Percentiles rank a stretch among this genome's conserved stretches.
phyloP scores from a whole-genome alignment of 2,888 invertebrate species.

The Stenichneumon culpator region DNA sequence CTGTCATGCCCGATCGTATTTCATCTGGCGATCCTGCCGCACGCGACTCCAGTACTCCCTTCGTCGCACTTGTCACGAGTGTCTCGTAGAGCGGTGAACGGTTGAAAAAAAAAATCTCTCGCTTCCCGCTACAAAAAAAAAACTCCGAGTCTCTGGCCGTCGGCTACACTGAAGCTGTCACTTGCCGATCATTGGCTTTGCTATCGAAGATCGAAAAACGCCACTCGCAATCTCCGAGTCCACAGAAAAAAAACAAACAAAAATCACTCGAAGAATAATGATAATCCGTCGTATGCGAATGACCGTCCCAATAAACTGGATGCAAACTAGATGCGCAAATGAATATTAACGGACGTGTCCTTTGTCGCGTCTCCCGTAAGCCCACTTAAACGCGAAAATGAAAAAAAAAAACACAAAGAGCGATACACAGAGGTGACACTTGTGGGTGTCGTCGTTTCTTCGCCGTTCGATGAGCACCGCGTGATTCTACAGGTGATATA shows the following conservation, averaged over 20 bases:
- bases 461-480: conserved; percentile 62
- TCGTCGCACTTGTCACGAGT: conserved; percentile 13
- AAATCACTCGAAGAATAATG: conserved; percentile 4
- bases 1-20: conserved; percentile 6
- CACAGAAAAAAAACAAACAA: conserved; percentile 25
- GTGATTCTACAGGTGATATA: conserved; percentile 51
- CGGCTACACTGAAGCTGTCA: conserved; percentile 14
- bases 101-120: neutral
- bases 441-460: conserved; percentile 56
- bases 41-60: neutral
- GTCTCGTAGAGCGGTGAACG: neutral
- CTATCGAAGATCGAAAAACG: neutral
- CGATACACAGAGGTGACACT: conserved; percentile 38
- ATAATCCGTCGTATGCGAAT: conserved; percentile 13
- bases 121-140: neutral
- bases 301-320: too few relatives aligned
- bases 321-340: neutral
- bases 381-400: neutral
- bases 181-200: neutral
- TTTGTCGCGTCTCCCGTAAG: neutral
- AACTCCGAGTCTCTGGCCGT: neutral
- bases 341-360: neutral
- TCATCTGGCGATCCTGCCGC: conserved; percentile 1
- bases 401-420: conserved; percentile 11
- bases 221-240: conserved; percentile 9